Evolutionary conservation across 2,113 vertebrate genomes (phyloP).

Genomic region (Micromys minutus): DNA sequence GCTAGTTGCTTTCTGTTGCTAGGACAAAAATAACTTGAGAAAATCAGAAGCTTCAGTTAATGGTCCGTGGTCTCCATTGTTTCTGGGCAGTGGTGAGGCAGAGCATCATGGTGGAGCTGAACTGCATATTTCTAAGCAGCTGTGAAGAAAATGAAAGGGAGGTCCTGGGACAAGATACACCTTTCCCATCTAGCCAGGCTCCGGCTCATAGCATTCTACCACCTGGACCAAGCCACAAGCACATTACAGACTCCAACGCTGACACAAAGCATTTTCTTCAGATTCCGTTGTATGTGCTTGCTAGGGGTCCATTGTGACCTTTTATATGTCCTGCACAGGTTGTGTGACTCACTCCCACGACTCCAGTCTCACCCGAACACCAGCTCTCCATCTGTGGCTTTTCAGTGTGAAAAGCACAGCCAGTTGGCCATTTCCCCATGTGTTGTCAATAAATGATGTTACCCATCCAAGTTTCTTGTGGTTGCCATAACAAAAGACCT

Average conservation of each 20-base stretch:
- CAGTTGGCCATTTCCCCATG: background rate
- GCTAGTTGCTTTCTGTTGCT: background rate
- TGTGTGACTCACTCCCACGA: background rate
- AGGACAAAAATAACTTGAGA: background rate
- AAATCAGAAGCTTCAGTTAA: background rate
- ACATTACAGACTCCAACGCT: background rate
- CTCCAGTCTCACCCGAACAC: background rate
- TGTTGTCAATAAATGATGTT: background rate
- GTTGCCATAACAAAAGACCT: background rate
- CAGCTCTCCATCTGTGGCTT: background rate
- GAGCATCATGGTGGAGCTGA: background rate
- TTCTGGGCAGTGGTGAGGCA: background rate
- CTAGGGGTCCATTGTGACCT: background rate
- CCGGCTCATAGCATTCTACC: background rate
- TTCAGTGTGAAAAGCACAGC: background rate
- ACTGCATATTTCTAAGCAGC: background rate
- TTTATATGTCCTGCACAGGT: background rate
- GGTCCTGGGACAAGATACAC: too few relatives aligned
- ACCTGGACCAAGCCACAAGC: background rate
- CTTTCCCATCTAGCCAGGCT: background rate
- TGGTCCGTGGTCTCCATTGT: background rate
- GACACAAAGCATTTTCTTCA: background rate
- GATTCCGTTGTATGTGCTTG: background rate
- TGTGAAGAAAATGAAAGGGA: background rate
- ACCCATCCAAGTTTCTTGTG: background rate